phyloP scores from a whole-genome alignment of 35 echinoderm and acorn worm genomes.

The Lytechinus pictus region DNA sequence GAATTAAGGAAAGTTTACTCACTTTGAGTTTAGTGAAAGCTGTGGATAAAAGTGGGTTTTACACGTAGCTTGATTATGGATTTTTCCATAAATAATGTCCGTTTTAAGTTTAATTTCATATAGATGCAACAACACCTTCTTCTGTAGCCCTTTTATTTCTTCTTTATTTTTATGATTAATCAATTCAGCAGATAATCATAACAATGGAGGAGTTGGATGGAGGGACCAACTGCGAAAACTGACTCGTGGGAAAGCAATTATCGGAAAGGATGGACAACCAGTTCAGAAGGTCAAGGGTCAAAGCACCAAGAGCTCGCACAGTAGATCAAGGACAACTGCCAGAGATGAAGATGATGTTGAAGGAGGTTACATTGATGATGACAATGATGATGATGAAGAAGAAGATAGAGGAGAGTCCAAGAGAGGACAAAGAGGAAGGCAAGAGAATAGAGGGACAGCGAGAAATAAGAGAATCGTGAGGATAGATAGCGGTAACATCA shows the following conservation, averaged over 20 bases:
- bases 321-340: not conserved
- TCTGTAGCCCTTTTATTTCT: not conserved
- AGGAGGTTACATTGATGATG: not conserved
- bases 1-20: too few relatives aligned
- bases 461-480: not conserved
- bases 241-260: conserved; percentile 53
- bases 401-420: conserved; percentile 17
- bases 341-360: not conserved
- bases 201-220: not conserved
- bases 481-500: not conserved
- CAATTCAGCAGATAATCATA: not conserved
- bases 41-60: too few relatives aligned
- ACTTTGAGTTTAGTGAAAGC: too few relatives aligned
- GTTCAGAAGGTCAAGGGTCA: conserved; percentile 16
- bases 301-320: not conserved
- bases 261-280: conserved; percentile 43
- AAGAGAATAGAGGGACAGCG: not conserved
- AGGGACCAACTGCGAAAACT: not conserved
- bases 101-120: too few relatives aligned
- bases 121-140: too few relatives aligned
- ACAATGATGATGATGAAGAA: conserved; percentile 31
- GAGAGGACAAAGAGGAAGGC: not conserved
- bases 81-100: too few relatives aligned
- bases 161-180: not conserved
- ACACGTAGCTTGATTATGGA: too few relatives aligned